Evolutionary conservation across 2,797 vertebrate genomes (phyloP).

Genomic region (Bovichtus diacanthus): DNA sequence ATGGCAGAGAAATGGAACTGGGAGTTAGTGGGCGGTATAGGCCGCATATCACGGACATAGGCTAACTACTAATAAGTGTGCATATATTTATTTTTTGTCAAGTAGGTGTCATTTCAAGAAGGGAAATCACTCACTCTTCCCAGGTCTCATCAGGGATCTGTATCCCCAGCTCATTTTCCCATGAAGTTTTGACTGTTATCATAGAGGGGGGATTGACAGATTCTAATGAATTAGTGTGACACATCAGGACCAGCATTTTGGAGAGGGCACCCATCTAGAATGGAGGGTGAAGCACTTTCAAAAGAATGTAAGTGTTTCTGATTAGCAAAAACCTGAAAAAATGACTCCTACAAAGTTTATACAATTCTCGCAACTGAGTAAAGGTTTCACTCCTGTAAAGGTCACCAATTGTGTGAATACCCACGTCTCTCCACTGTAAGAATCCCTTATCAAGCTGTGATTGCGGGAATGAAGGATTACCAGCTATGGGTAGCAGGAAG

Average conservation of each 20-base stretch:
- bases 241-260: neutral
- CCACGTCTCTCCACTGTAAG: neutral
- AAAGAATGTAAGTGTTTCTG: neutral
- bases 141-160: neutral
- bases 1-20: no score
- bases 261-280: no score
- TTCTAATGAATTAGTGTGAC: neutral
- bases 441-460: neutral
- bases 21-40: no score
- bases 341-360: neutral
- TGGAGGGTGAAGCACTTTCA: accelerated
- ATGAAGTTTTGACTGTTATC: no score
- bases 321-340: neutral
- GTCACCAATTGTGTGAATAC: neutral
- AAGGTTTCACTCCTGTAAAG: neutral
- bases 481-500: neutral
- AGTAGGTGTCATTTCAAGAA: no score
- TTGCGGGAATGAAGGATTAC: neutral
- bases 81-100: no score
- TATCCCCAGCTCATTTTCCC: neutral
- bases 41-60: no score
- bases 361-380: neutral
- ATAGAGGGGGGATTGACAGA: neutral
- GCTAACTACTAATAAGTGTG: no score
- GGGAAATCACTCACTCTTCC: no score